Conservation (phyloP, 2,888 invertebrate genomes). For the Mesorhabditis belari region DNA sequence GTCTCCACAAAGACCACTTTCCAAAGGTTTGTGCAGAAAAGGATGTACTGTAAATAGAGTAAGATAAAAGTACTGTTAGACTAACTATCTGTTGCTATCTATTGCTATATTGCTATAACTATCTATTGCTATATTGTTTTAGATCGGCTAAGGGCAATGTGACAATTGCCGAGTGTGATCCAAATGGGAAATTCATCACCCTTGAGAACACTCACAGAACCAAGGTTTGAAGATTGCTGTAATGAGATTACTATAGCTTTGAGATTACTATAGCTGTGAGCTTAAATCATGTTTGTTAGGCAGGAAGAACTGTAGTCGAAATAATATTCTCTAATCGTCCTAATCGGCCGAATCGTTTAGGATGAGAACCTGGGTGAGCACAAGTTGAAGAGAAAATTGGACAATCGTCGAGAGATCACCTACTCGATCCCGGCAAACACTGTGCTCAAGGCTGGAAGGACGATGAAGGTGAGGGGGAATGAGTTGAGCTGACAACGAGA, state of each 20-base stretch:
- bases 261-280: too few relatives aligned
- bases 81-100: too few relatives aligned
- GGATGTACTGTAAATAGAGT: too few relatives aligned
- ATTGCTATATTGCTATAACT: not conserved
- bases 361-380: conserved; percentile 40
- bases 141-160: conserved; percentile 54
- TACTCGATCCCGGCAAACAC: conserved; percentile 35
- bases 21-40: conserved; percentile 57
- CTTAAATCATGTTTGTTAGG: too few relatives aligned
- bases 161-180: conserved; percentile 56
- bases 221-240: conserved; percentile 14
- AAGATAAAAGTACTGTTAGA: too few relatives aligned
- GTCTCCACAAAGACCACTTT: conserved; percentile 59
- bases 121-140: conserved; percentile 15
- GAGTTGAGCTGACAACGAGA: too few relatives aligned
- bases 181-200: conserved; percentile 58
- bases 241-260: too few relatives aligned
- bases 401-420: conserved; percentile 35
- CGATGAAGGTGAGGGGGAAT: conserved; percentile 29
- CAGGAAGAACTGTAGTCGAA: too few relatives aligned
- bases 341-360: conserved; percentile 11
- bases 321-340: too few relatives aligned
- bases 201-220: conserved; percentile 58
- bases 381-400: conserved; percentile 37
- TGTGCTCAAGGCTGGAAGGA: conserved; percentile 28